phyloP scores from a whole-genome alignment of 2,888 invertebrate species.

The Strigamia maritima region DNA sequence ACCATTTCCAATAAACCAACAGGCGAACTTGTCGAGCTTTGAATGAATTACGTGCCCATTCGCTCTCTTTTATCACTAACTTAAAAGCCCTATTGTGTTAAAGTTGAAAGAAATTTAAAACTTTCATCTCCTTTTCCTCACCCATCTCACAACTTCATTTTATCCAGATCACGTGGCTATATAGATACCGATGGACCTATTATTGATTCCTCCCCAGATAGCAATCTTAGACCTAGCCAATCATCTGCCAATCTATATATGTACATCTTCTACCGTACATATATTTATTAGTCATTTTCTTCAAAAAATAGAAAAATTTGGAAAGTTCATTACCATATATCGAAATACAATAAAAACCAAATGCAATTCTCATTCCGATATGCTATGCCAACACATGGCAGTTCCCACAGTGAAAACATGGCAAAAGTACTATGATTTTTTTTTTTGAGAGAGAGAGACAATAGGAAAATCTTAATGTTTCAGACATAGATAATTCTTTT shows the following conservation, averaged over 20 bases:
- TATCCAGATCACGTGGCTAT: conserved; percentile 3
- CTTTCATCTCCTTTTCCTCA: conserved; percentile 11
- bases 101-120: conserved; percentile 13
- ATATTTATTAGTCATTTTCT: background rate
- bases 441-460: too few relatives aligned
- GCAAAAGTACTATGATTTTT: background rate
- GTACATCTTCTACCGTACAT: too few relatives aligned
- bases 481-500: background rate
- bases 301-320: background rate
- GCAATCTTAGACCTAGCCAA: too few relatives aligned
- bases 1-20: conserved; percentile 27
- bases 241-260: too few relatives aligned
- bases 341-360: background rate
- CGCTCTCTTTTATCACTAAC: conserved; percentile 16
- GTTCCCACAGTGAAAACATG: background rate
- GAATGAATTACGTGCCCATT: conserved; percentile 29
- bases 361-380: background rate
- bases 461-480: too few relatives aligned
- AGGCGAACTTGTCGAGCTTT: conserved; percentile 8
- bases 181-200: conserved; percentile 1
- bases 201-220: background rate
- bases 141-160: conserved; percentile 2
- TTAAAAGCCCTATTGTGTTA: conserved; percentile 24
- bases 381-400: background rate
- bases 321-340: background rate